Base-by-base conservation (phyloP, 2,888 invertebrate species). In the Polydrusus pterygomalis region DNA sequence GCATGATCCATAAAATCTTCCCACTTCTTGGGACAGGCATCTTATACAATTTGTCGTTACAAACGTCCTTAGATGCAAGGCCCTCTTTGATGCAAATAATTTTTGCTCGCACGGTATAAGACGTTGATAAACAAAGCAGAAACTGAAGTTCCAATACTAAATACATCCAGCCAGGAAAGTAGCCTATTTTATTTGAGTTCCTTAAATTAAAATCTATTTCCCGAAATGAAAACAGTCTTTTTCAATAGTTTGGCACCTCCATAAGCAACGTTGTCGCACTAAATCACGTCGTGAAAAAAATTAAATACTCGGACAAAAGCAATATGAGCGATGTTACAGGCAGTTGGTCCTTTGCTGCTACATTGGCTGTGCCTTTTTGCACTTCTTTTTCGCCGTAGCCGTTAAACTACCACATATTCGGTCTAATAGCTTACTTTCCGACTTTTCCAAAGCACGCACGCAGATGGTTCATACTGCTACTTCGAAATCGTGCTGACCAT, bases 401-500 rank as follows among this genome's bases (percentile, higher is more conserved):
- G 82, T 83, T 83, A 82, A 84, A 84, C 83, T 83, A 73, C 73
- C 73, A 60, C 73, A 73, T 73, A 58, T 73, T 83, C 83, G 83
- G 82, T 81, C 82, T 85, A 85, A 86, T 85, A 82, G 86, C 85
- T 86, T 85, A 85, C 83, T 86, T 84, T 81, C 81, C 82, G 81
- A 72, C 83, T 79, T 79, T 81, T 80, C 80, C 80, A 81, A 85
- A 85, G 83, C 84, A 84, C 84, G 83, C 81, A 82, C 82, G 82
- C 86, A 86, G 85, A 85, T 86, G 86, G 83, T 67, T 38, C 67
- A 73, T 67, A 82, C 82, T 83, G 81, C 81, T 80, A 81, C 75
- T 80, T 79, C 79, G 76, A 79, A 80, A 77, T 78, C 78, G 79
- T 81, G 79, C 78, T 64, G 80, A 78, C 81, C 82, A 82, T 82